These are phyloP conservation scores for Biston stratarius DNA, from an alignment of 2,888 invertebrate species.

Conservation along the genomic window DNA sequence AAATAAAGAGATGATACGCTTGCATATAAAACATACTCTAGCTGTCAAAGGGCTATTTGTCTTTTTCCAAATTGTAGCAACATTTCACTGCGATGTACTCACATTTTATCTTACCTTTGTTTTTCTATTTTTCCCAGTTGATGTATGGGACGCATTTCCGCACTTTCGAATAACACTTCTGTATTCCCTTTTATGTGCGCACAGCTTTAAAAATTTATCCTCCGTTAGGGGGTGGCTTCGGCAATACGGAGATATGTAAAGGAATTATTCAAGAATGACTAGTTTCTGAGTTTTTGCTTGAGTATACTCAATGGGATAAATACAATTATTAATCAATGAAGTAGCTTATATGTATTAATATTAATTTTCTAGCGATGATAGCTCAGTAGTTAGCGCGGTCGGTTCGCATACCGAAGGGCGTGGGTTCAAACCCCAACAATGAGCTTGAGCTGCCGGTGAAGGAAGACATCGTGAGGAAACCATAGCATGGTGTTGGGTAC, in stretches of 20 bases:
- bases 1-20: constrained; percentile 49
- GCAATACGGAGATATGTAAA: constrained; percentile 63
- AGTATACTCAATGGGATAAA: constrained; percentile 21
- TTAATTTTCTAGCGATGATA: background rate
- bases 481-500: too few relatives aligned
- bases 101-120: constrained; percentile 78
- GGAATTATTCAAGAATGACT: constrained; percentile 65
- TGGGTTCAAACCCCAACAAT: too few relatives aligned
- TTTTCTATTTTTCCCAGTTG: constrained; percentile 82
- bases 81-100: constrained; percentile 78
- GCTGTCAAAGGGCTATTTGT: constrained; percentile 74
- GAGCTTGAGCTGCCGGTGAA: too few relatives aligned
- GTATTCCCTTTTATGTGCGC: constrained; percentile 82
- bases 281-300: constrained; percentile 41
- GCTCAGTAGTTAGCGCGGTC: too few relatives aligned
- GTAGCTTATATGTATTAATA: background rate
- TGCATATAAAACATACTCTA: constrained; percentile 67
- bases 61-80: constrained; percentile 77
- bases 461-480: too few relatives aligned
- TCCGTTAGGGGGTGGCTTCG: constrained; percentile 64
- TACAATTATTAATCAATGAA: background rate
- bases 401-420: too few relatives aligned
- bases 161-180: constrained; percentile 80
- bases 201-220: constrained; percentile 82
- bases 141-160: constrained; percentile 85